phyloP scores from a whole-genome alignment of 2,797 vertebrate genomes.

The Potorous gilbertii region DNA sequence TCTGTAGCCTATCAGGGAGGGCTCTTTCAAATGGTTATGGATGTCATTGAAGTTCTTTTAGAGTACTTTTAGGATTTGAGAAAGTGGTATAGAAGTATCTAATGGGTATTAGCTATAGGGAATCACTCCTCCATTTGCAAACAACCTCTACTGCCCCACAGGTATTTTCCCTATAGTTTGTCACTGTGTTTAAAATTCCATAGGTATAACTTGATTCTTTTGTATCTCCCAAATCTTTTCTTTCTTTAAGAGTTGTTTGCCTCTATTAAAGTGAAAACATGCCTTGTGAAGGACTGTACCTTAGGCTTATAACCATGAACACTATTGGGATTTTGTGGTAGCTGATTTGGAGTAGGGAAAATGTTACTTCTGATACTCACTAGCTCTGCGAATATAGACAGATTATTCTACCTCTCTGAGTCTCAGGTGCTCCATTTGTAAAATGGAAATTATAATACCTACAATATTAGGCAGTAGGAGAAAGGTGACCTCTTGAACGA shows the following conservation, averaged over 20 bases:
- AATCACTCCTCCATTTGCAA: background rate
- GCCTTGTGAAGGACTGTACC: background rate
- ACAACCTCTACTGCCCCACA: background rate
- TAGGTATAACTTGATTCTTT: background rate
- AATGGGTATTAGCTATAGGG: background rate
- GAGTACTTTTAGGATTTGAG: background rate
- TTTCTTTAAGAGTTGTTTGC: background rate
- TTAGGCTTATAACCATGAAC: background rate
- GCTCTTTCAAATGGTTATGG: background rate
- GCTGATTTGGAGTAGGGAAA: background rate
- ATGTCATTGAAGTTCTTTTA: background rate
- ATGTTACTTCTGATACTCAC: background rate
- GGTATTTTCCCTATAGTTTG: background rate
- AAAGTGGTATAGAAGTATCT: background rate
- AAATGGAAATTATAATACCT: background rate
- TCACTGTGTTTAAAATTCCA: background rate
- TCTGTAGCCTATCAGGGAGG: background rate
- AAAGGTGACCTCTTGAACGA: background rate
- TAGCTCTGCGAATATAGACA: background rate
- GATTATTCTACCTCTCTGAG: rapidly evolving
- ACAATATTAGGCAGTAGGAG: background rate
- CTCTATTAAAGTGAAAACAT: background rate
- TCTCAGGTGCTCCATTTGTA: background rate
- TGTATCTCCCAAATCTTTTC: background rate
- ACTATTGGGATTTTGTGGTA: background rate